These are phyloP conservation scores for Himantopus leucocephalus DNA, from an alignment of 2,113 vertebrate species.

Conservation along the genomic window DNA sequence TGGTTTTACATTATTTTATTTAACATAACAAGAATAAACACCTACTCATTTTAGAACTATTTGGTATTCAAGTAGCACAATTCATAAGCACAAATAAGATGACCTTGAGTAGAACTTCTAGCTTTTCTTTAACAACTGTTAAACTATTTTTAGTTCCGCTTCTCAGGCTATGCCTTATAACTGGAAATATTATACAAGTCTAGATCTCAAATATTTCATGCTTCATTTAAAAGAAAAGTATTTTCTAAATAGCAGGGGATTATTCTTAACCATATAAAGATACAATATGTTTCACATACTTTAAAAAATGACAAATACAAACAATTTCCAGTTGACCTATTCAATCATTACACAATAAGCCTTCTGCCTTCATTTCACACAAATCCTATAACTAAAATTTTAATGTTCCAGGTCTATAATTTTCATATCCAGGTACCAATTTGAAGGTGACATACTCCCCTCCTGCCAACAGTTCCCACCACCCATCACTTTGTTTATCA, in stretches of 20 bases:
- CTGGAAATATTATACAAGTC: neutral
- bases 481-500: neutral
- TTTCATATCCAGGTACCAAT: slow-evolving; percentile 1
- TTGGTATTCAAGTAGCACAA: neutral
- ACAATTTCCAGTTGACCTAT: neutral
- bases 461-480: neutral
- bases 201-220: neutral
- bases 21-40: neutral
- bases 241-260: neutral
- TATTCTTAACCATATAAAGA: neutral
- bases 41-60: neutral
- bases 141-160: slow-evolving; percentile 40
- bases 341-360: neutral
- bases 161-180: neutral
- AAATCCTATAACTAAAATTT: neutral
- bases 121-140: slow-evolving; percentile 22
- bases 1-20: neutral
- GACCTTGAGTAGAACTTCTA: neutral
- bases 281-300: neutral
- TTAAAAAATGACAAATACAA: neutral
- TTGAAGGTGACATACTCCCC: neutral
- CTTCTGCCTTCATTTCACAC: neutral
- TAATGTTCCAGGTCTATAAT: neutral
- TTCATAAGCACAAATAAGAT: neutral
- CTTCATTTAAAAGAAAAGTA: slow-evolving; percentile 1